A percentile compares a stretch with the other conserved stretches of the same genome.
Evolutionary conservation across 2,113 vertebrate species (phyloP).

Genomic region (Rhinichthys klamathensis): DNA sequence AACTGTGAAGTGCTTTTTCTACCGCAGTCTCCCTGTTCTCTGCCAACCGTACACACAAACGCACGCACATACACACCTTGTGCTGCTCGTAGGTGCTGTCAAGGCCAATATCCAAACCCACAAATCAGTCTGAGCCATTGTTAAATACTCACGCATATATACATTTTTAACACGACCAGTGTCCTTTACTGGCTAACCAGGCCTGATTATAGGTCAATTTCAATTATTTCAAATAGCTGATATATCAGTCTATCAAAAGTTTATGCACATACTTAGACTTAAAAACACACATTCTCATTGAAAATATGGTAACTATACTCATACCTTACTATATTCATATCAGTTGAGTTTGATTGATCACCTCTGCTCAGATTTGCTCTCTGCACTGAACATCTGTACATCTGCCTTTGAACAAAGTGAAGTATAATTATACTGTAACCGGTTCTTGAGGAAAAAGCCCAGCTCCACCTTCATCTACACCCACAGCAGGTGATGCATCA

Average conservation of each 20-base stretch:
- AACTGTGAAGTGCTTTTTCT: conserved; percentile 36
- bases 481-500: conserved; percentile 39
- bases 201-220: background rate
- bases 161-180: background rate
- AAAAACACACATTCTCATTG: background rate
- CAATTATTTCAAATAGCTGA: background rate
- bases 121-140: background rate
- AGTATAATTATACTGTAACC: conserved; percentile 40
- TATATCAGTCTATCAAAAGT: background rate
- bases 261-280: too few species aligned
- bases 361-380: conserved; percentile 23
- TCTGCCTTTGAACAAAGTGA: background rate
- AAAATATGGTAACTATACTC: background rate
- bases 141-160: conserved; percentile 8
- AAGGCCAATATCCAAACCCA: conserved; percentile 11
- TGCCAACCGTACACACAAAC: conserved; percentile 16
- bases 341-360: conserved; percentile 30
- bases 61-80: conserved; percentile 33
- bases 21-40: conserved; percentile 33
- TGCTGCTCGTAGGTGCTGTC: conserved; percentile 3
- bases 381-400: conserved; percentile 24
- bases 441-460: background rate
- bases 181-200: background rate
- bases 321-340: conserved; percentile 1
- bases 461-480: conserved; percentile 6